A percentile compares a stretch with the other conserved stretches of the same genome.
Conservation (phyloP, 2,888 invertebrate species). For the Rhopalosiphum nymphaeae region DNA sequence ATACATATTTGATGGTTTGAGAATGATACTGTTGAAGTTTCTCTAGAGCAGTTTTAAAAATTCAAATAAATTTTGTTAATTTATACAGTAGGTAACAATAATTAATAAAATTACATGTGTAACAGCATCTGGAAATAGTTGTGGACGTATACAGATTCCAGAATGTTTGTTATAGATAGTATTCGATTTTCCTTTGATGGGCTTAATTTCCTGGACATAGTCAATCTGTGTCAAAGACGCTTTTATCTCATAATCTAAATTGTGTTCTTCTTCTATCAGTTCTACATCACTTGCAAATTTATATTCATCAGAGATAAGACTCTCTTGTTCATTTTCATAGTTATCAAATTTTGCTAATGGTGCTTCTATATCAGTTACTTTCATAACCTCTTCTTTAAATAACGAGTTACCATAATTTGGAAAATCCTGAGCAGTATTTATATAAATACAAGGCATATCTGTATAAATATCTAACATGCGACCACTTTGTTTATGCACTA, state of each 20-base stretch:
- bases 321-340: background rate
- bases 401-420: conserved; percentile 37
- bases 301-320: background rate
- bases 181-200: conserved; percentile 80
- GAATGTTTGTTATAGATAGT: conserved; percentile 81
- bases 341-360: conserved; percentile 24
- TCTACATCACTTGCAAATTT: background rate
- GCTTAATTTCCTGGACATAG: conserved; percentile 71
- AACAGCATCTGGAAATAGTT: conserved; percentile 91
- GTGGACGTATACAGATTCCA: conserved; percentile 90
- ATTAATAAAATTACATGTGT: conserved; percentile 84
- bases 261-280: background rate
- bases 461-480: conserved; percentile 84
- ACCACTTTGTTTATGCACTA: conserved; percentile 78
- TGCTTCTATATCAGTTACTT: conserved; percentile 17
- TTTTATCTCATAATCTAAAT: background rate
- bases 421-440: conserved; percentile 83
- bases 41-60: background rate
- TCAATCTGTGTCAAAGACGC: background rate
- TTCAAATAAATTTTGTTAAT: background rate
- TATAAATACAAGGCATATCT: conserved; percentile 90
- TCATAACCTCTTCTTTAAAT: background rate
- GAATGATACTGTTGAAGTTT: conserved; percentile 22
- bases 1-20: conserved; percentile 48
- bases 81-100: conserved; percentile 83